Conservation (phyloP, 2,113 vertebrate genomes). For the Mystacornis crossleyi region DNA sequence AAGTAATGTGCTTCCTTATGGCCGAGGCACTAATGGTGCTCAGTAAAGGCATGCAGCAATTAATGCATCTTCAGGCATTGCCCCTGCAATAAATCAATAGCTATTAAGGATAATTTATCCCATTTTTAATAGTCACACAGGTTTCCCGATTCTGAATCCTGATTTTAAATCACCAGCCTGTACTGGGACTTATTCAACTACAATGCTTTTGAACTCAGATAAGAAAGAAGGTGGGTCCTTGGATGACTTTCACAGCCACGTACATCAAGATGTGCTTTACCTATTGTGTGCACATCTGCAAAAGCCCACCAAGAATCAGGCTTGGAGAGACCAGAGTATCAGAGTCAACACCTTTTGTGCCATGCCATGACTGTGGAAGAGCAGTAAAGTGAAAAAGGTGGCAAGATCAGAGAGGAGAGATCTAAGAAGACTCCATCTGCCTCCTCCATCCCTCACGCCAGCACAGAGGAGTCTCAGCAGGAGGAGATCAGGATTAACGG, state of each 20-base stretch:
- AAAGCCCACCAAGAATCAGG: neutral
- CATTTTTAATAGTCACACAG: neutral
- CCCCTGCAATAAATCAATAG: neutral
- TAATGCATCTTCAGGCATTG: neutral
- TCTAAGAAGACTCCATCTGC: neutral
- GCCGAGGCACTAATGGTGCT: neutral
- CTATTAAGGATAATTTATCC: slow-evolving; percentile 12
- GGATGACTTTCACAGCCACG: neutral
- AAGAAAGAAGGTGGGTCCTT: neutral
- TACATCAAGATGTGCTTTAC: neutral
- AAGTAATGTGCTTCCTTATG: neutral
- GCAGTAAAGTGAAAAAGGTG: neutral
- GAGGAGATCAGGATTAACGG: neutral
- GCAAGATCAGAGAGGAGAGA: neutral
- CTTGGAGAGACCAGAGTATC: neutral
- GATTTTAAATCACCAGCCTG: neutral
- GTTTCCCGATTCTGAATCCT: neutral
- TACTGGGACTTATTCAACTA: neutral
- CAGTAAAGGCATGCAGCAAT: neutral
- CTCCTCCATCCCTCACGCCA: neutral
- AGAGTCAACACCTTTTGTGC: neutral
- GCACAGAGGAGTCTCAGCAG: neutral
- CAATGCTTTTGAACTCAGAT: neutral
- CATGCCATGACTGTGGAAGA: neutral
- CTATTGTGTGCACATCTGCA: neutral